Base-by-base conservation (phyloP, 1,140 invertebrate genomes). In the Halesus radiatus region DNA sequence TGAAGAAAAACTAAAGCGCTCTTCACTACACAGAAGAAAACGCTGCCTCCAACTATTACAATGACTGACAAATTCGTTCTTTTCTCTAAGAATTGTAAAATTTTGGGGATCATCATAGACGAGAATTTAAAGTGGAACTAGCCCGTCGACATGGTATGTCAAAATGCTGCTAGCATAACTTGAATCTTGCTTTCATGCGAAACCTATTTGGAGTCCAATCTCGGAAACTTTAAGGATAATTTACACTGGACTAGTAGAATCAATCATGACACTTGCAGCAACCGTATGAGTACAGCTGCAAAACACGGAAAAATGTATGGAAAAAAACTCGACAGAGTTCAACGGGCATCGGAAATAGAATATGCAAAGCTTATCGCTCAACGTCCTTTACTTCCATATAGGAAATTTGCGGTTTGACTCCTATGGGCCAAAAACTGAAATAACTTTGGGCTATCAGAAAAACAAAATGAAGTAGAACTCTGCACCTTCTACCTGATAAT, bases 321-420 rank as follows among this genome's bases (percentile, higher is more conserved):
- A 29, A 26, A 37, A 3, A 37, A 68, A 68, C 29, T 68, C 7
- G 29, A 68, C 10, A 68, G 64, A 68, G 29, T 68, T 16, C 29
- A 68, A 10, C 3, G 64, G 37, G 23, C 64, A 37, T 68, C 10
- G 64, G 64, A 37, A 68, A 45, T 16, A 29, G 64, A 37, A 68
- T 68, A 45, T 68, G 64, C 64, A 68, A 68, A 18, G 64, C 64
- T 1, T 68, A 68, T 29, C 16, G 64, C 32, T 45, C 64, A 6
- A 29, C 29, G n/a, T 68, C 64, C 29, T 18, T 68, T n/a, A 68
- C 26, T 18, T 68, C 29, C n/a, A 32, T 68, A 3, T 32, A 68
- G 18, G 64, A 32, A 2, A 68, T 68, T 5, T 32, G 26, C 0
- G 15, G 29, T n/a, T 18, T 68, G 15, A 68, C 29, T 5, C 64